phyloP scores from a whole-genome alignment of 2,113 vertebrate species.

The Aldabrachelys gigantea region DNA sequence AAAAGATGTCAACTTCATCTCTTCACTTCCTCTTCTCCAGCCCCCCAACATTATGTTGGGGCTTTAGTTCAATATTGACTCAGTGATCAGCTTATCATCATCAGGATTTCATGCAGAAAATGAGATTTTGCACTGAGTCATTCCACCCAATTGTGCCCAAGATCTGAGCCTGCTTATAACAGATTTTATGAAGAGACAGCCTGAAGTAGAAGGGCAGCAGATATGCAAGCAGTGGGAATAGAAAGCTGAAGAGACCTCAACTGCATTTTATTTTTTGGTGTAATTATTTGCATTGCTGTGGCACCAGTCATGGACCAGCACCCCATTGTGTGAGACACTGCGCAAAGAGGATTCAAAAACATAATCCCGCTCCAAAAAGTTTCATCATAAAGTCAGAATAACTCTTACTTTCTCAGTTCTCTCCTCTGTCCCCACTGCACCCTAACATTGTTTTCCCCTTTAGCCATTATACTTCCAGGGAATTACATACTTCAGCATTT shows the following conservation, averaged over 20 bases:
- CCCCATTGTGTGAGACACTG: not conserved
- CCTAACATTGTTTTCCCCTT: too few species aligned
- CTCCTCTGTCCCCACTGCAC: not conserved
- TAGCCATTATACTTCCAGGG: not conserved
- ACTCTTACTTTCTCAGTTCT: not conserved
- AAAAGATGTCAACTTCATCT: too few species aligned
- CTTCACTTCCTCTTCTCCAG: too few species aligned
- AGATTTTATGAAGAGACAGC: not conserved
- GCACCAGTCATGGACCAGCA: not conserved
- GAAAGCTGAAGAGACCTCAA: not conserved
- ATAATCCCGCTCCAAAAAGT: not conserved
- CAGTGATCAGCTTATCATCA: not conserved
- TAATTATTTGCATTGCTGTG: not conserved
- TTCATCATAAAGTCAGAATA: not conserved
- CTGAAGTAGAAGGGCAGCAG: not conserved
- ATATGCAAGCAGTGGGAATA: not conserved
- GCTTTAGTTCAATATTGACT: not conserved
- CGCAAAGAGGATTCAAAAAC: not conserved
- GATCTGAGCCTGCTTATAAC: not conserved
- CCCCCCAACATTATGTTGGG: too few species aligned
- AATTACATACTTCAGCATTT: not conserved
- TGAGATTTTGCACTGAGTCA: not conserved
- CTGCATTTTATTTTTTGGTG: not conserved
- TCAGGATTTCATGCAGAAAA: not conserved
- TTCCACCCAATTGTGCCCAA: not conserved